Base-by-base conservation (phyloP, 2,113 vertebrate genomes). In the Otolemur garnettii region DNA sequence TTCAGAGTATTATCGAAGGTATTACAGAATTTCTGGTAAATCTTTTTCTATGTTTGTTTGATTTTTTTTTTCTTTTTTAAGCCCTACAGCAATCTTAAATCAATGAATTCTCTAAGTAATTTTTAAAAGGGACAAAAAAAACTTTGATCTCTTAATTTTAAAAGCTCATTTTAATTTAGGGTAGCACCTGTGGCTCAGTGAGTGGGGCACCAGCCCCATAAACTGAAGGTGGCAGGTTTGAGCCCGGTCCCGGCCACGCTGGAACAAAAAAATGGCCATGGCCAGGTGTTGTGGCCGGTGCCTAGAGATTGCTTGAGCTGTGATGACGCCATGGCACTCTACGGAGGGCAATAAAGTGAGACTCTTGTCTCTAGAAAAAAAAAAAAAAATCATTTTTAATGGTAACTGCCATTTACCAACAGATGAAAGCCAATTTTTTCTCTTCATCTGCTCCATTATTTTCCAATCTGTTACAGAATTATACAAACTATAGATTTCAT, bases 391-490 rank as follows among this genome's bases (percentile, higher is more conserved):
- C 45, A 50, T 50, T 50, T 50, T 60, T 82, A 93, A 75, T n/a
- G 62, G n/a, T 84, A 60, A 66, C 21, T 42, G 33, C 18, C 53
- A 64, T 30, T 95, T 38, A 55, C 55, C 38, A n/a, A 87, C 35
- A 93, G 80, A 90, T 30, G 35, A 95, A 91, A 55, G 68, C 10
- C 71, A 75, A 88, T 83, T 82, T 96, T 95, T 91, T 50, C 85
- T 96, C 85, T 59, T 77, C 35, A 35, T 83, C 71, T 93, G 50
- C 92, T 92, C 38, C 50, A 79, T 75, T 92, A 94, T 86, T 95
- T 95, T 72, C 79, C 55, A 87, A 35, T 78, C 71, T 91, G 35
- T 81, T 80, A 89, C 21, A 79, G 74, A 91, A 88, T 86, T 62
- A 83, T 24, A 59, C n/a, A 91, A 92, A 94, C 75, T 91, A 75